Evolutionary conservation across 2,113 vertebrate genomes (phyloP).

Genomic region (Tetraodon nigroviridis): DNA sequence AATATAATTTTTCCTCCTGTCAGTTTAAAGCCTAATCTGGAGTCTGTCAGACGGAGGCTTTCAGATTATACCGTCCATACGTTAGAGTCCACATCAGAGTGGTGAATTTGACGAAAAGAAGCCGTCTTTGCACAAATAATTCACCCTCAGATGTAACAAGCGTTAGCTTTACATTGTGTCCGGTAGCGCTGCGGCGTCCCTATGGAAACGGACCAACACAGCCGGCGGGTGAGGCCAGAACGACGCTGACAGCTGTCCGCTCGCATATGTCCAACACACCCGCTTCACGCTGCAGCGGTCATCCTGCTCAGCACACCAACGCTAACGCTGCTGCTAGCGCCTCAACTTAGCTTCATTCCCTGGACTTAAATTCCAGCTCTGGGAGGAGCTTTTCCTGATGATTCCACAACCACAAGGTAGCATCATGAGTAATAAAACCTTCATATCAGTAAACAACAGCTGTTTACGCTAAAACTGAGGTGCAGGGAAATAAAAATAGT

Average conservation of each 20-base stretch:
- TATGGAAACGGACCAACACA: conserved; percentile 20
- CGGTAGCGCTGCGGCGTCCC: conserved; percentile 19
- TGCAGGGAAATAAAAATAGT: too few species aligned
- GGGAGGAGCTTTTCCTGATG: too few species aligned
- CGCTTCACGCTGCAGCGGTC: conserved; percentile 3
- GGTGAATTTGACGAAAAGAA: too few species aligned
- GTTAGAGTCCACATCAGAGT: too few species aligned
- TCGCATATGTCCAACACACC: conserved; percentile 16
- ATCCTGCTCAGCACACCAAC: conserved; percentile 5
- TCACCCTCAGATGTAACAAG: too few species aligned
- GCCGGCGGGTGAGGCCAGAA: conserved; percentile 24
- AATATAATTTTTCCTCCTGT: background rate
- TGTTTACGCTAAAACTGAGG: too few species aligned
- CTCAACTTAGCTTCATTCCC: too few species aligned
- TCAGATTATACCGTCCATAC: background rate
- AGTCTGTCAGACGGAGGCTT: background rate
- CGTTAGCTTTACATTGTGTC: background rate
- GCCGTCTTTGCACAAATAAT: too few species aligned
- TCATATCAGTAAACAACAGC: too few species aligned
- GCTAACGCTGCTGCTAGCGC: conserved; percentile 6
- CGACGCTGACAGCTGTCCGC: conserved; percentile 52
- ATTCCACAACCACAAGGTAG: too few species aligned
- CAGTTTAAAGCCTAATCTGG: background rate
- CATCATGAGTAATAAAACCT: too few species aligned
- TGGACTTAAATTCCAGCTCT: too few species aligned